Percentiles rank a stretch among this genome's conserved stretches.
Conservation (phyloP, 2,113 vertebrate species). For the Polypterus bichir region DNA sequence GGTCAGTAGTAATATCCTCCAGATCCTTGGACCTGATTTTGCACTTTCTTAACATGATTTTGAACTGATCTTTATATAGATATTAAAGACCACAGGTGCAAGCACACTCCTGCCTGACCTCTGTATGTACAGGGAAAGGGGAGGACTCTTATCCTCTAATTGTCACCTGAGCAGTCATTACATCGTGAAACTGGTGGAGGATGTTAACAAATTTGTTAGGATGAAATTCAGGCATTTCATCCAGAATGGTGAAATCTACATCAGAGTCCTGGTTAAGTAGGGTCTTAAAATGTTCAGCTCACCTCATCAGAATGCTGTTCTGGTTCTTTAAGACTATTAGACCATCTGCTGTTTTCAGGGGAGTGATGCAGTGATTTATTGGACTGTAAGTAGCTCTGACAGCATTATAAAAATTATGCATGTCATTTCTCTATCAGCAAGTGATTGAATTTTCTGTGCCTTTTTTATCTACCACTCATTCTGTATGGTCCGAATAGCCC, state of each 20-base stretch:
- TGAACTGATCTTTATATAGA: background rate
- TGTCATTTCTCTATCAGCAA: conserved; percentile 19
- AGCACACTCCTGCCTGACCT: conserved; percentile 1
- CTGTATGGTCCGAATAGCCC: conserved; percentile 3
- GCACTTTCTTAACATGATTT: too few species aligned
- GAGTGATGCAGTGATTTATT: conserved; percentile 10
- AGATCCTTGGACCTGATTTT: too few species aligned
- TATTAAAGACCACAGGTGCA: conserved; percentile 8
- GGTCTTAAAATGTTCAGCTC: conserved; percentile 16
- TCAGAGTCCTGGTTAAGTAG: conserved; percentile 14
- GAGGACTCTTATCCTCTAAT: background rate
- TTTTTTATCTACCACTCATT: conserved; percentile 11
- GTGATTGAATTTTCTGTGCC: conserved; percentile 11
- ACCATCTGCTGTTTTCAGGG: conserved; percentile 16
- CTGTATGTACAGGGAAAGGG: background rate
- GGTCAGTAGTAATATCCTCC: too few species aligned
- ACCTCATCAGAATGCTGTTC: conserved; percentile 7
- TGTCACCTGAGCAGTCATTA: background rate
- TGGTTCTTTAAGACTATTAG: conserved; percentile 14
- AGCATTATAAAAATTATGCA: conserved; percentile 17
- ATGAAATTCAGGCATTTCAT: conserved; percentile 2
- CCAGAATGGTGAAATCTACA: conserved; percentile 4
- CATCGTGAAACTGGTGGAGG: background rate
- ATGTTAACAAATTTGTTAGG: conserved; percentile 8
- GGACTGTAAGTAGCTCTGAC: conserved; percentile 19